A percentile compares a stretch with the other conserved stretches of the same genome.
phyloP scores from a whole-genome alignment of 2,888 invertebrate genomes.

The Eupithecia vulgata region DNA sequence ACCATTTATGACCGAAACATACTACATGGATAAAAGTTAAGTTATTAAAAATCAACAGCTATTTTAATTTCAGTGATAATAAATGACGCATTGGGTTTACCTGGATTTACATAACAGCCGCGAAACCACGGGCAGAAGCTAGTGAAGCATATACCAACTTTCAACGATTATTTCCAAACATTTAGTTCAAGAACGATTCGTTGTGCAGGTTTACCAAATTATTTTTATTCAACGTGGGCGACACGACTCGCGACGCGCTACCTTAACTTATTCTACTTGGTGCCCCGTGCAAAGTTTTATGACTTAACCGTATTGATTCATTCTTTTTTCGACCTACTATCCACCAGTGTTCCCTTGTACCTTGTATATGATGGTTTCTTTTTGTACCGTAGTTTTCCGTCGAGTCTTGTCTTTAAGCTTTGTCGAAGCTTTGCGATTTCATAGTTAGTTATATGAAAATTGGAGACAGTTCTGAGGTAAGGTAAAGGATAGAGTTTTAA shows the following conservation, averaged over 20 bases:
- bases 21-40: too few species aligned
- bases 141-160: background rate
- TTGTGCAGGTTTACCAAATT: background rate
- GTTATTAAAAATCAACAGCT: too few species aligned
- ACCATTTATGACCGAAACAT: too few species aligned
- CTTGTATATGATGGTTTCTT: conserved; percentile 54
- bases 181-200: background rate
- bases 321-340: conserved; percentile 54
- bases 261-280: conserved; percentile 55
- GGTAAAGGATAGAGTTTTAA: background rate
- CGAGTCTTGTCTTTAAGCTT: conserved; percentile 2
- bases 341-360: conserved; percentile 56
- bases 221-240: conserved; percentile 8
- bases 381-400: conserved; percentile 28
- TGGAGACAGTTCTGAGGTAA: background rate
- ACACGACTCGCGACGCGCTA: conserved; percentile 11
- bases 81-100: too few species aligned
- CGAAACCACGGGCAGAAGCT: background rate
- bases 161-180: background rate
- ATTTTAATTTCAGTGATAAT: too few species aligned
- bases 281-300: conserved; percentile 68
- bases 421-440: background rate
- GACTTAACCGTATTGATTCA: conserved; percentile 63
- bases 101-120: too few species aligned
- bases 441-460: background rate